A percentile compares a stretch with the other conserved stretches of the same genome.
phyloP scores from a whole-genome alignment of 2,113 vertebrate species.

The Sorex araneus region DNA sequence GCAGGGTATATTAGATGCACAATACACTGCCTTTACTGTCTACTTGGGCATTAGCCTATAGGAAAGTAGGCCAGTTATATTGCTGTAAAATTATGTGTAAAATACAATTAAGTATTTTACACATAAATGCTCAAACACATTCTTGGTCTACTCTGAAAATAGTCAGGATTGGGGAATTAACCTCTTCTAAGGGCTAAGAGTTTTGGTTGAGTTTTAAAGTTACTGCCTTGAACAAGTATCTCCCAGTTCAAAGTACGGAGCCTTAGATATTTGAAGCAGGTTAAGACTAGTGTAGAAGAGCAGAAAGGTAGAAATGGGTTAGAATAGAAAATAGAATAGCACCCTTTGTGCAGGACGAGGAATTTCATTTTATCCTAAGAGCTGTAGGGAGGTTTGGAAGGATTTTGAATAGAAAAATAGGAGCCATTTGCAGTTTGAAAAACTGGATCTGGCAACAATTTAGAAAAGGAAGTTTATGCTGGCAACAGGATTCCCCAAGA shows the following conservation, averaged over 20 bases:
- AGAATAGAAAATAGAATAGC: neutral
- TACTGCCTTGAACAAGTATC: neutral
- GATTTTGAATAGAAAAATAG: conserved; percentile 33
- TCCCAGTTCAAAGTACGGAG: neutral
- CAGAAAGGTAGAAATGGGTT: neutral
- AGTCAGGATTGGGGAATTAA: neutral
- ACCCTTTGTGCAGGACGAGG: neutral
- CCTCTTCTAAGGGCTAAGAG: neutral
- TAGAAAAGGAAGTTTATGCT: neutral
- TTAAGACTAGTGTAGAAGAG: neutral
- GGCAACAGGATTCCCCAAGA: neutral
- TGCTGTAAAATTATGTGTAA: neutral
- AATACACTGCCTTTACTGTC: neutral
- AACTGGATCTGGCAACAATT: neutral
- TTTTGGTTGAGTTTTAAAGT: conserved; percentile 29
- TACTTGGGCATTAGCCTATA: neutral
- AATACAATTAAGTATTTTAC: no score
- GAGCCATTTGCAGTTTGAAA: conserved; percentile 13
- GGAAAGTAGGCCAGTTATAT: neutral
- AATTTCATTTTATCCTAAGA: neutral
- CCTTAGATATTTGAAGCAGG: neutral
- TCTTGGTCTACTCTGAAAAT: neutral
- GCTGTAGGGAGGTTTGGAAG: neutral
- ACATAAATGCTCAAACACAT: neutral
- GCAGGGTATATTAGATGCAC: neutral